These are phyloP conservation scores for Eubasilissa splendida DNA, from an alignment of 2,888 invertebrate species.

Conservation along the genomic window DNA sequence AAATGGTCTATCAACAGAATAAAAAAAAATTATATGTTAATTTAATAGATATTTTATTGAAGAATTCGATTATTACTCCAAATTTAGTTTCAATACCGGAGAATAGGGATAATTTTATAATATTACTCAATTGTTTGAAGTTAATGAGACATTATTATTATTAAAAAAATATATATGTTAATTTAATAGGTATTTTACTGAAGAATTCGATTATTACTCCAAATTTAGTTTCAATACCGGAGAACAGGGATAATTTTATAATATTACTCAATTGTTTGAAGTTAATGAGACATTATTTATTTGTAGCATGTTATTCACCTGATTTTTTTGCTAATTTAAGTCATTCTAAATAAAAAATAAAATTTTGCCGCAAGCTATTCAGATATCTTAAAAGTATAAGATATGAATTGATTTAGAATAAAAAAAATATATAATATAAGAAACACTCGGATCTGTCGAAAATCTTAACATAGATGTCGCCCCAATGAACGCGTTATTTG, in stretches of 20 bases:
- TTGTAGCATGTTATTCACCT: too few species aligned
- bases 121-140: constrained; percentile 3
- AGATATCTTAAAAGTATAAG: too few species aligned
- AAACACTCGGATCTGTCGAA: too few species aligned
- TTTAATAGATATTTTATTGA: not conserved
- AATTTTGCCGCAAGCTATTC: too few species aligned
- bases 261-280: constrained; percentile 6
- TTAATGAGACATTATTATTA: constrained; percentile 19
- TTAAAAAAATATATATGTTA: too few species aligned
- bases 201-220: not conserved
- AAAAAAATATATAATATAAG: too few species aligned
- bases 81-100: not conserved
- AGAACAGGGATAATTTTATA: not conserved
- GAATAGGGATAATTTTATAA: not conserved
- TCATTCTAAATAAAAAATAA: not conserved
- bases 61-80: not conserved
- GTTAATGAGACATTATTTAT: constrained; percentile 12
- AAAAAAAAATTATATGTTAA: too few species aligned
- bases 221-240: not conserved
- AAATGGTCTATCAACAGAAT: too few species aligned
- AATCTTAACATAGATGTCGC: too few species aligned
- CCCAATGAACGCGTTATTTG: too few species aligned
- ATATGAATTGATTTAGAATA: too few species aligned
- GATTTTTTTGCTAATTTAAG: constrained; percentile 5
- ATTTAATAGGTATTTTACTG: not conserved